These are phyloP conservation scores for Strigamia transsilvanica DNA, from an alignment of 2,888 invertebrate genomes.

Conservation along the genomic window DNA sequence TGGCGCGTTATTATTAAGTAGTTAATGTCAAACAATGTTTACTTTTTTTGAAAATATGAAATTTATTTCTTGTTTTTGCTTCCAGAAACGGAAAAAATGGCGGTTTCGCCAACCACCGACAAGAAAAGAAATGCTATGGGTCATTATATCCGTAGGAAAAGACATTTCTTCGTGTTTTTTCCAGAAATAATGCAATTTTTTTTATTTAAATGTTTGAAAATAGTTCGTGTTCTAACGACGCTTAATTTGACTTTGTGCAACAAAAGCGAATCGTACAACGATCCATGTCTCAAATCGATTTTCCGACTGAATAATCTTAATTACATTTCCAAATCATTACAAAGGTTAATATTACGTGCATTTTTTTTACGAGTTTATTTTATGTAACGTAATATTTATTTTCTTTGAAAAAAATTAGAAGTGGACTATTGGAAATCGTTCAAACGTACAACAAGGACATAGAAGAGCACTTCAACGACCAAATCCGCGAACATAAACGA, in stretches of 20 bases:
- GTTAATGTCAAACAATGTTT: not conserved
- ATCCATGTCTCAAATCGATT: slow-evolving; percentile 76
- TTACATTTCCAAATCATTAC: slow-evolving; percentile 90
- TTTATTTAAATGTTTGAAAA: slow-evolving; percentile 54
- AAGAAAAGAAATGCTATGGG: slow-evolving; percentile 13
- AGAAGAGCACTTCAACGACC: slow-evolving; percentile 83
- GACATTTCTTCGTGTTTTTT: slow-evolving; percentile 54
- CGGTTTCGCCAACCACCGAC: not conserved
- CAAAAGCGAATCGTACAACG: slow-evolving; percentile 91
- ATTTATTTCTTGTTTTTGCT: slow-evolving; percentile 51
- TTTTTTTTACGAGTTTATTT: not conserved
- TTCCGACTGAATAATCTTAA: slow-evolving; percentile 95
- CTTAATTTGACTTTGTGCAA: slow-evolving; percentile 87
- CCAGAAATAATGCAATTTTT: not conserved
- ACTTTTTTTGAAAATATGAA: slow-evolving; percentile 27
- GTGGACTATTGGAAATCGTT: slow-evolving; percentile 82
- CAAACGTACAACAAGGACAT: slow-evolving; percentile 78
- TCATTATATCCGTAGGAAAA: slow-evolving; percentile 7
- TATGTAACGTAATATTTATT: not conserved
- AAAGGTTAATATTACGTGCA: slow-evolving; percentile 68
- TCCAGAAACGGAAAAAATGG: not conserved
- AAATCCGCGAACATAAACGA: slow-evolving; percentile 84
- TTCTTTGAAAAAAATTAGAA: slow-evolving; percentile 55
- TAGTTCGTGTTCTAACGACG: slow-evolving; percentile 88
- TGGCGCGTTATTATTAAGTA: not conserved